Conservation (phyloP, 2,888 invertebrate genomes). For the Pandemis corylana region DNA sequence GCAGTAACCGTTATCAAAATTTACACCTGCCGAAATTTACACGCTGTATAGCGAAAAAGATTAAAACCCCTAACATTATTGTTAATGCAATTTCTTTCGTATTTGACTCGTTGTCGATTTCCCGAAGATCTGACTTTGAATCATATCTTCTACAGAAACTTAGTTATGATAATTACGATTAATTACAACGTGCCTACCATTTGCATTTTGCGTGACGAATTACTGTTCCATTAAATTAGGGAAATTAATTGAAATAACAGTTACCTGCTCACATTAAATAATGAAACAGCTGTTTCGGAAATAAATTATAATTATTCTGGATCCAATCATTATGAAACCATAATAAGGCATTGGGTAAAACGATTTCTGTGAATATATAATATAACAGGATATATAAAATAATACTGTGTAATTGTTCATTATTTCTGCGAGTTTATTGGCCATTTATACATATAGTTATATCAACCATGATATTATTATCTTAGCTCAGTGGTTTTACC, state of each 20-base stretch:
- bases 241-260: slow-evolving; percentile 3
- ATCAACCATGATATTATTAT: not conserved
- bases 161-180: slow-evolving; percentile 1
- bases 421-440: not conserved
- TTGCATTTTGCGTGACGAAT: slow-evolving; percentile 11
- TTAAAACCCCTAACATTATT: no score
- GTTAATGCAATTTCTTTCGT: no score
- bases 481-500: no score
- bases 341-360: not conserved
- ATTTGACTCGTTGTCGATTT: no score
- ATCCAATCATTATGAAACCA: not conserved
- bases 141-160: not conserved
- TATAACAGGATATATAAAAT: not conserved
- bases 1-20: no score
- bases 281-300: not conserved
- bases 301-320: not conserved
- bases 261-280: not conserved
- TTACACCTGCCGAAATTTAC: no score
- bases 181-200: slow-evolving; percentile 9
- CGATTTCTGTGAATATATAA: not conserved
- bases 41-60: no score
- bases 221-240: slow-evolving; percentile 9
- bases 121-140: not conserved
- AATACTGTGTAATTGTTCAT: not conserved
- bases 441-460: not conserved